Conservation (phyloP, 2,888 invertebrate genomes). For the Calliopum simillimum region DNA sequence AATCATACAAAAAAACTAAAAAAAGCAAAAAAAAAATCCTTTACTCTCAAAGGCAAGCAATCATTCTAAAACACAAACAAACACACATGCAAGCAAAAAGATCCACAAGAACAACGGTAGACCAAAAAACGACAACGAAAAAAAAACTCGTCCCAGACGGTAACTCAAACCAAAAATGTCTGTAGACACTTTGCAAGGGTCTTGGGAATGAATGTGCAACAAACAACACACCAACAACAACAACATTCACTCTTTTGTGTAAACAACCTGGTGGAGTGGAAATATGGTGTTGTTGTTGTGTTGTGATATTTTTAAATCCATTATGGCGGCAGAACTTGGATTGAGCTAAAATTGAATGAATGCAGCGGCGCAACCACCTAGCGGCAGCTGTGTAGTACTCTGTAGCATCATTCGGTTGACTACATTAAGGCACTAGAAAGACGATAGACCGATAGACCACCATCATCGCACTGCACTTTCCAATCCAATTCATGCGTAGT, state of each 20-base stretch:
- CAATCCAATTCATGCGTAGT: not conserved
- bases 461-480: no score
- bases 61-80: not conserved
- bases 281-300: slow-evolving; percentile 5
- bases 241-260: not conserved
- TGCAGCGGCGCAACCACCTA: no score
- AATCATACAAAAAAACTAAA: no score
- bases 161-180: slow-evolving; percentile 40
- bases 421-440: no score
- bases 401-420: no score
- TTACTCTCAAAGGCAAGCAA: not conserved
- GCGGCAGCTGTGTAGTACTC: no score
- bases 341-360: no score
- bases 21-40: no score
- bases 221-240: slow-evolving; percentile 7
- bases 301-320: not conserved
- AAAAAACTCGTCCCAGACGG: slow-evolving; percentile 37
- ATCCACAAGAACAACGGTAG: slow-evolving; percentile 5
- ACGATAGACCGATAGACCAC: no score
- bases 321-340: no score
- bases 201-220: slow-evolving; percentile 36
- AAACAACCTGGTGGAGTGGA: slow-evolving; percentile 23
- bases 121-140: not conserved
- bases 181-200: slow-evolving; percentile 11
- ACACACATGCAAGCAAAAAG: slow-evolving; percentile 10